phyloP scores from a whole-genome alignment of 2,888 invertebrate species.

The Nudaria mundana region DNA sequence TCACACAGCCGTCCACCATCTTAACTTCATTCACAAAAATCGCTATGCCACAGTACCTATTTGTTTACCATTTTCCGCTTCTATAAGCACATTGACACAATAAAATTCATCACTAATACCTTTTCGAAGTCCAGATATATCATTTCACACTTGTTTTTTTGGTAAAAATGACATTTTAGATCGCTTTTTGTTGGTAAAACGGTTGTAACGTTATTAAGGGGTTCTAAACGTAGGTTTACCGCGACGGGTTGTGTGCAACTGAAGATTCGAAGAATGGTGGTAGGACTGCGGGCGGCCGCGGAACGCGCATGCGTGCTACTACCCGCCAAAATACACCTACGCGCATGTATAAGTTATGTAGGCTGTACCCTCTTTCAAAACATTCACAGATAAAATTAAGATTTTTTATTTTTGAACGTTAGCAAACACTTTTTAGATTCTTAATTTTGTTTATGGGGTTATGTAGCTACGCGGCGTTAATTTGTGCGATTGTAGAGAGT shows the following conservation, averaged over 20 bases:
- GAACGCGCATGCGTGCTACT: slow-evolving; percentile 64
- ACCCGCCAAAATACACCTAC: slow-evolving; percentile 79
- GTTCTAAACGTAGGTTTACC: slow-evolving; percentile 40
- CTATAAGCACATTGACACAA: slow-evolving; percentile 38
- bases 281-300: slow-evolving; percentile 72
- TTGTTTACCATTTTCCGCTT: slow-evolving; percentile 73
- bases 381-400: slow-evolving; percentile 50
- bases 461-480: not conserved
- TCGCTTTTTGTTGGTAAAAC: slow-evolving; percentile 62
- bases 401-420: slow-evolving; percentile 10
- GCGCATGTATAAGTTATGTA: slow-evolving; percentile 70
- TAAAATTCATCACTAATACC: slow-evolving; percentile 29
- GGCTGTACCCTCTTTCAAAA: slow-evolving; percentile 52
- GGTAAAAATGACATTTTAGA: slow-evolving; percentile 40
- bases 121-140: slow-evolving; percentile 20
- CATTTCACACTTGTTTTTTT: slow-evolving; percentile 43
- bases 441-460: not conserved
- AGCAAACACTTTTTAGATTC: not conserved
- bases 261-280: slow-evolving; percentile 79
- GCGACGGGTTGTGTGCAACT: slow-evolving; percentile 65
- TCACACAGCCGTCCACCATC: slow-evolving; percentile 71
- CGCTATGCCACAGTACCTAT: slow-evolving; percentile 61
- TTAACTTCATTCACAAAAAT: slow-evolving; percentile 81
- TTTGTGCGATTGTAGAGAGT: not conserved
- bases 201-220: slow-evolving; percentile 43